Evolutionary conservation across 2,797 vertebrate species (phyloP).

Genomic region (Xenopus petersii): DNA sequence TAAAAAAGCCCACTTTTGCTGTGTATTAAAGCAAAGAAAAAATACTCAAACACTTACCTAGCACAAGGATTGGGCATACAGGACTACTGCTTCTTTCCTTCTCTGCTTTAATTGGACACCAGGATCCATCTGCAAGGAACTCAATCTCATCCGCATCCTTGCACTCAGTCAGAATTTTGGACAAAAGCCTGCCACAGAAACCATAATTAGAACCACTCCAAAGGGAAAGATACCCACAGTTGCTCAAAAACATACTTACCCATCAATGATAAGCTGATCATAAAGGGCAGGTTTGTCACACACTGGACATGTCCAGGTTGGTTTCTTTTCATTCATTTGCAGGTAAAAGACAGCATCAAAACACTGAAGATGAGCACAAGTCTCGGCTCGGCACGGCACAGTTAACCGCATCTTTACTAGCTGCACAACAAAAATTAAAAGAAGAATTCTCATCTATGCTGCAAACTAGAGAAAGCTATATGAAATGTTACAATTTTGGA

Average conservation of each 20-base stretch:
- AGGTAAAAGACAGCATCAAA: conserved; percentile 98
- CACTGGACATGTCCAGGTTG: conserved; percentile 96
- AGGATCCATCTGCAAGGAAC: conserved; percentile 92
- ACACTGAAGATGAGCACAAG: conserved; percentile 95
- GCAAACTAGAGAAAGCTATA: too few species aligned
- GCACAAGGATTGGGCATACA: conserved; percentile 85
- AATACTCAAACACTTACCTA: conserved; percentile 69
- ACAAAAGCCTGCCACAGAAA: conserved; percentile 73
- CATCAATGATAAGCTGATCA: conserved; percentile 94
- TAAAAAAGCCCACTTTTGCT: too few species aligned
- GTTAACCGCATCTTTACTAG: conserved; percentile 97
- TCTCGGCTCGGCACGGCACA: conserved; percentile 91
- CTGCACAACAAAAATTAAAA: conserved; percentile 58
- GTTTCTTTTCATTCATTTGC: conserved; percentile 99
- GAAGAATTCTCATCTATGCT: too few species aligned
- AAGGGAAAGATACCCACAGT: not conserved
- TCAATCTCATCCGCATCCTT: conserved; percentile 95
- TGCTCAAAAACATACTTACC: conserved; percentile 64
- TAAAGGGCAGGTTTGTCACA: conserved; percentile 96
- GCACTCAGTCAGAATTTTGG: conserved; percentile 91
- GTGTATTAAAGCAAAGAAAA: too few species aligned
- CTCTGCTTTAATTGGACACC: conserved; percentile 90
- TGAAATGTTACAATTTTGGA: too few species aligned
- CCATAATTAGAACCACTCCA: conserved; percentile 11
- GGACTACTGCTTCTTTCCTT: conserved; percentile 91